These are phyloP conservation scores for Metalampra italica DNA, from an alignment of 2,888 invertebrate genomes.

Conservation along the genomic window DNA sequence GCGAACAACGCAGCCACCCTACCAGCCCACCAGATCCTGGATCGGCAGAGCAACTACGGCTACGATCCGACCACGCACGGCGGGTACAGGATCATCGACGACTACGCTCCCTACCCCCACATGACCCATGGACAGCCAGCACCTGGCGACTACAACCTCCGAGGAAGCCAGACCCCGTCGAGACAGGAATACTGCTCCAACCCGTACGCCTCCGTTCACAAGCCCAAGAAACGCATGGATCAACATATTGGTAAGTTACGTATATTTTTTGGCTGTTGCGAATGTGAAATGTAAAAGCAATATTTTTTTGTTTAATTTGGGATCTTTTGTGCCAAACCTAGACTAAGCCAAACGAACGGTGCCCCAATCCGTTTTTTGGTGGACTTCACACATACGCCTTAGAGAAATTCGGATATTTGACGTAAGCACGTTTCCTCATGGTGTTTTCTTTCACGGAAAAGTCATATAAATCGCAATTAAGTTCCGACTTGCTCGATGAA, in stretches of 20 bases:
- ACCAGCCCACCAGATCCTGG: conserved; percentile 73
- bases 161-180: conserved; percentile 89
- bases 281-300: too few species aligned
- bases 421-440: too few species aligned
- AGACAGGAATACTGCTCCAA: conserved; percentile 93
- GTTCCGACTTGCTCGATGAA: too few species aligned
- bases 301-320: too few species aligned
- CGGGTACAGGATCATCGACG: conserved; percentile 88
- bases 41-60: conserved; percentile 84
- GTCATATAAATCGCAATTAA: too few species aligned
- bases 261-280: conserved; percentile 7
- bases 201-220: conserved; percentile 93
- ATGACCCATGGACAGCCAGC: conserved; percentile 76
- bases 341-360: too few species aligned
- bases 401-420: too few species aligned
- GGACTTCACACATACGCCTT: too few species aligned
- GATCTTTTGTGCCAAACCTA: too few species aligned
- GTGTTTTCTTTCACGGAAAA: too few species aligned
- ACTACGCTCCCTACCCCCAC: conserved; percentile 92
- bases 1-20: conserved; percentile 82
- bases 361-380: too few species aligned
- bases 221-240: conserved; percentile 92
- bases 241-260: conserved; percentile 91
- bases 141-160: conserved; percentile 84
- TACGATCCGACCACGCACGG: conserved; percentile 88